phyloP scores from a whole-genome alignment of 2,797 vertebrate species.

The Arnoldichthys spilopterus region DNA sequence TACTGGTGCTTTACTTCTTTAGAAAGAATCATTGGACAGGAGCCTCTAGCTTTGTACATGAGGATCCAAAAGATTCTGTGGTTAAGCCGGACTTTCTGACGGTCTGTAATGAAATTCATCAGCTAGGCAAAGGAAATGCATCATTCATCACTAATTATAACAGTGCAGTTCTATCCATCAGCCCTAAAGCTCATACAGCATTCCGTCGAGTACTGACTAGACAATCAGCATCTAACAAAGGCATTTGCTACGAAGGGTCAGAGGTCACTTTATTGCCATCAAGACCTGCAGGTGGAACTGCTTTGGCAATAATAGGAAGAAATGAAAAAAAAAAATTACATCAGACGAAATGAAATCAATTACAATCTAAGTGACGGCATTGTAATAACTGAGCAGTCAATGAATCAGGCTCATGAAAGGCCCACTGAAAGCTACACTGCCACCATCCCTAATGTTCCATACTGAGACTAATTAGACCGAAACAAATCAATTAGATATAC shows the following conservation, averaged over 20 bases:
- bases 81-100: background rate
- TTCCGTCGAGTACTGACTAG: conserved; percentile 19
- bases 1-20: background rate
- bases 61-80: background rate
- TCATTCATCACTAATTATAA: background rate
- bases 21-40: background rate
- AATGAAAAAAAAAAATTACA: conserved; percentile 12
- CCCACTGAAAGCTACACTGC: background rate
- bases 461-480: conserved; percentile 15
- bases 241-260: conserved; percentile 11
- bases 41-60: background rate
- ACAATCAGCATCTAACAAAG: conserved; percentile 1
- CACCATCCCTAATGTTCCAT: background rate
- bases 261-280: conserved; percentile 10
- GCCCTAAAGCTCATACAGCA: background rate
- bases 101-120: background rate
- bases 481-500: conserved; percentile 32
- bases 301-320: conserved; percentile 3
- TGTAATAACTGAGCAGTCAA: conserved; percentile 36
- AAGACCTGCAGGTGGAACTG: conserved; percentile 37
- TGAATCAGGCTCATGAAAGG: background rate
- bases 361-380: background rate
- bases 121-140: background rate
- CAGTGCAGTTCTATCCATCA: background rate
- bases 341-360: conserved; percentile 24